A percentile compares a stretch with the other conserved stretches of the same genome.
Conservation (phyloP, 2,888 invertebrate genomes). For the Amiota minor region DNA sequence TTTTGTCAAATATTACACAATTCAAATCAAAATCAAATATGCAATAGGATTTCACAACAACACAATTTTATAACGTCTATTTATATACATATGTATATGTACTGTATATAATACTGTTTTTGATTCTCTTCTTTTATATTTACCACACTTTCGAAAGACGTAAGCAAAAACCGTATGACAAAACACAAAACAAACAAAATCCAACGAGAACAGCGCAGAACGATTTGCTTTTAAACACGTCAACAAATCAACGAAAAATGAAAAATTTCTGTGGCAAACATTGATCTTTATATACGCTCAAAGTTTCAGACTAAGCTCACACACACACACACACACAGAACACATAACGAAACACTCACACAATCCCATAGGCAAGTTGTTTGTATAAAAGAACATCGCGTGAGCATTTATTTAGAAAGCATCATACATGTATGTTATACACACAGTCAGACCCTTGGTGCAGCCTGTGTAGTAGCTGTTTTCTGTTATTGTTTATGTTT, state of each 20-base stretch:
- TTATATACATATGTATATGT: conserved; percentile 14
- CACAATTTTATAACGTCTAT: background rate
- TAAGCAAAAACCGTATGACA: conserved; percentile 3
- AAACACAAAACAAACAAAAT: conserved; percentile 31
- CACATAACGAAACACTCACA: background rate
- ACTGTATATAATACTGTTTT: background rate
- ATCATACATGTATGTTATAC: too few relatives aligned
- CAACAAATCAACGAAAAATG: conserved; percentile 47
- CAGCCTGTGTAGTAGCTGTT: background rate
- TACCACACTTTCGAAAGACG: conserved; percentile 16
- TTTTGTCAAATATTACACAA: background rate
- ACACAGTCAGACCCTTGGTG: background rate
- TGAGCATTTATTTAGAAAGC: too few relatives aligned
- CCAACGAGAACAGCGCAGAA: background rate
- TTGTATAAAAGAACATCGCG: too few relatives aligned
- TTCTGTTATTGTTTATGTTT: background rate
- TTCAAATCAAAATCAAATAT: conserved; percentile 6
- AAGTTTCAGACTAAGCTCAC: background rate
- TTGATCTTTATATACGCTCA: conserved; percentile 53
- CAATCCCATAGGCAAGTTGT: background rate
- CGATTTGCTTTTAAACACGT: conserved; percentile 40
- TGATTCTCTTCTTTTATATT: background rate
- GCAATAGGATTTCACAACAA: conserved; percentile 8
- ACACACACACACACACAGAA: background rate
- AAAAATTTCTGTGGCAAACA: conserved; percentile 44